These are phyloP conservation scores for Poecilia gillii DNA, from an alignment of 2,797 vertebrate genomes.

Conservation along the genomic window DNA sequence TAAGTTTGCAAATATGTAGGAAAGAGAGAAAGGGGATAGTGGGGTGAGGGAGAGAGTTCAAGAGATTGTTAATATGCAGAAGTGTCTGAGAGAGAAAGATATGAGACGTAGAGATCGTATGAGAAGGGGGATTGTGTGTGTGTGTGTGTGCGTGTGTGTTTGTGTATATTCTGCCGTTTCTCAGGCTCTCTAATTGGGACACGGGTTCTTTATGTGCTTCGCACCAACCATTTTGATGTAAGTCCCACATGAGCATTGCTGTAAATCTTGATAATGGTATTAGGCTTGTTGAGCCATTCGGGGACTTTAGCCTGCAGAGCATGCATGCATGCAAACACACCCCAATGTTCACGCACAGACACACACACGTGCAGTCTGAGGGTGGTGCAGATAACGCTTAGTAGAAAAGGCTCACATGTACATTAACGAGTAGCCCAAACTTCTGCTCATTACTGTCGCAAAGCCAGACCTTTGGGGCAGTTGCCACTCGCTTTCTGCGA, in stretches of 20 bases:
- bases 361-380: slow-evolving; percentile 13
- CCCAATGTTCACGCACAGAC: slow-evolving; percentile 21
- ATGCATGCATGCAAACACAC: slow-evolving; percentile 15
- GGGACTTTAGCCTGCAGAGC: slow-evolving; percentile 53
- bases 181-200: slow-evolving; percentile 78
- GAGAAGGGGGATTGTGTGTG: slow-evolving; percentile 49
- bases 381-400: slow-evolving; percentile 33
- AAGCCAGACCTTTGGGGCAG: slow-evolving; percentile 46
- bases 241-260: slow-evolving; percentile 74
- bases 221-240: slow-evolving; percentile 73
- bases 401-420: slow-evolving; percentile 33
- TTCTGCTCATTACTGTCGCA: slow-evolving; percentile 41
- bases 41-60: slow-evolving; percentile 21
- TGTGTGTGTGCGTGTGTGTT: slow-evolving; percentile 21
- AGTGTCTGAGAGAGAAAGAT: slow-evolving; percentile 63
- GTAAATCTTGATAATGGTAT: slow-evolving; percentile 81
- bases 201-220: slow-evolving; percentile 65
- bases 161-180: slow-evolving; percentile 36
- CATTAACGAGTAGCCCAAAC: slow-evolving; percentile 33
- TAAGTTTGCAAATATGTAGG: slow-evolving; percentile 20
- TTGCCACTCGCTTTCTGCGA: slow-evolving; percentile 48
- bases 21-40: neutral
- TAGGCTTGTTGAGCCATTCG: slow-evolving; percentile 67
- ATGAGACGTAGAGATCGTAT: slow-evolving; percentile 44
- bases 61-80: slow-evolving; percentile 61